Conservation (phyloP, 2,888 invertebrate genomes). For the Epinotia nisella region DNA sequence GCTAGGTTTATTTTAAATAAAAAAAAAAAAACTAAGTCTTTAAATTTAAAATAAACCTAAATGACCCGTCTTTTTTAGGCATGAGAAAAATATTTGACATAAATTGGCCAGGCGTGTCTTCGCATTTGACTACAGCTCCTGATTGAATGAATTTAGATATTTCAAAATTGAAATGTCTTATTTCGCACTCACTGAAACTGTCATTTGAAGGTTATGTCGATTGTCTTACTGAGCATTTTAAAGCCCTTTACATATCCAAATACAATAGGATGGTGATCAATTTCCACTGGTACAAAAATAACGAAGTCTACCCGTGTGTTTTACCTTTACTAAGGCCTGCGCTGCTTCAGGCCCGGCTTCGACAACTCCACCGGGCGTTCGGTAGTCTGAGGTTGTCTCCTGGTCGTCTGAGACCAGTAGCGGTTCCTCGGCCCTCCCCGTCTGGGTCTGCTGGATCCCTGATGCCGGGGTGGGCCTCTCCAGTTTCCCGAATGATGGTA, state of each 20-base stretch:
- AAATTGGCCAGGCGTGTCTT: too few species aligned
- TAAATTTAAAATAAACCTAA: conserved; percentile 43
- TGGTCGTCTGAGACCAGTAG: neutral
- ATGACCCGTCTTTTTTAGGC: conserved; percentile 16
- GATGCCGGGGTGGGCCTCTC: conserved; percentile 42
- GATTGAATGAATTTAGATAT: neutral
- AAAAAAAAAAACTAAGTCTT: too few species aligned
- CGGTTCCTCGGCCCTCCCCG: conserved; percentile 40
- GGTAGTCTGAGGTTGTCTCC: too few species aligned
- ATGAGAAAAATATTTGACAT: conserved; percentile 10
- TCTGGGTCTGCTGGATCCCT: conserved; percentile 23
- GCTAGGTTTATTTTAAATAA: too few species aligned
- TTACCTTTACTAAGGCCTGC: too few species aligned
- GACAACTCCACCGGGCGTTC: too few species aligned
- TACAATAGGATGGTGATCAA: conserved; percentile 17
- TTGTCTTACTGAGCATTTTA: neutral
- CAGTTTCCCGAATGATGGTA: too few species aligned
- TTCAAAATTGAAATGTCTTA: neutral
- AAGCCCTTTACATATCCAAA: conserved; percentile 3
- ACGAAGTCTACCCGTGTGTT: too few species aligned
- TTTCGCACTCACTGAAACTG: neutral
- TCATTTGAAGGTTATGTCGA: neutral
- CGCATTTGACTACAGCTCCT: neutral
- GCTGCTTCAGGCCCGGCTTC: too few species aligned
- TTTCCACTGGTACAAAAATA: too few species aligned